Conservation (phyloP, 2,888 invertebrate genomes). For the Arctia plantaginis region DNA sequence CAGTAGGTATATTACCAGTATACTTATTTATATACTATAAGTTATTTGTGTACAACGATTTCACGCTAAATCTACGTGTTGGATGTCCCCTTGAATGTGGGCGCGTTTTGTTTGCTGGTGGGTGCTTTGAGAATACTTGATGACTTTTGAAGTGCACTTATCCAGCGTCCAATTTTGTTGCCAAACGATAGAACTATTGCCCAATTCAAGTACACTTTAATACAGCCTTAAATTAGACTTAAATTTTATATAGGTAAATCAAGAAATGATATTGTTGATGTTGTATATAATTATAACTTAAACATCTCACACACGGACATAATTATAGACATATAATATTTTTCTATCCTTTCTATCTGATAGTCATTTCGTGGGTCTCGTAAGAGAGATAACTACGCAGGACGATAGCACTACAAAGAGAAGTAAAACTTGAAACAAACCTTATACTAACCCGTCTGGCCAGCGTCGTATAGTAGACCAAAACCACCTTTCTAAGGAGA, state of each 20-base stretch:
- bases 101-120: background rate
- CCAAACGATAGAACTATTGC: background rate
- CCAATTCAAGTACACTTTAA: background rate
- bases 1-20: background rate
- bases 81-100: background rate
- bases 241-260: background rate
- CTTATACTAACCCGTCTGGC: no score
- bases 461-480: no score
- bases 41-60: background rate
- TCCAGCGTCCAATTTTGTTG: background rate
- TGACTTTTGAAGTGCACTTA: background rate
- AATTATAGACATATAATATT: no score
- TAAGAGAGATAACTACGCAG: no score
- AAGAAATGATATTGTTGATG: background rate
- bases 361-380: no score
- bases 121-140: conserved; percentile 2
- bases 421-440: no score
- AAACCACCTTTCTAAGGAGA: no score
- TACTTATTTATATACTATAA: background rate
- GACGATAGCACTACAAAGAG: no score
- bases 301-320: no score
- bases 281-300: no score
- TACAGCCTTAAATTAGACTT: background rate
- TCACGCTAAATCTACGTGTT: background rate
- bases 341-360: no score